Base-by-base conservation (phyloP, 2,113 vertebrate species). In the Calyptomena viridis region DNA sequence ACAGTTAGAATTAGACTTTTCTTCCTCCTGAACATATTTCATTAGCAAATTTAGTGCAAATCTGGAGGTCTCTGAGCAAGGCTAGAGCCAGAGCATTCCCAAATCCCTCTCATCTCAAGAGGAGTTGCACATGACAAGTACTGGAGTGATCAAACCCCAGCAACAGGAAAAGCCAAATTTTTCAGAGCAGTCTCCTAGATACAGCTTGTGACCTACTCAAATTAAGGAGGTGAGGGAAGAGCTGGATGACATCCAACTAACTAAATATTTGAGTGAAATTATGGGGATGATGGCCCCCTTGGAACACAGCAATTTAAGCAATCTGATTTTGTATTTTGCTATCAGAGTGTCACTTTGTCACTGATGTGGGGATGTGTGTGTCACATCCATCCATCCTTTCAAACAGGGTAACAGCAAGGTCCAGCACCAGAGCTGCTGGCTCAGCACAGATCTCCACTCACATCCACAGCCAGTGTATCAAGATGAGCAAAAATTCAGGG, bases 331-430 rank as follows among this genome's bases (percentile, higher is more conserved):
- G 5, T 17, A 30, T 64, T 85, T 74, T 76, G 40, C n/a, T 73
- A 1, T 42, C 5, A 18, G n/a, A 5, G 27, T 73, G 55, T 55
- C 3, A 2, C 12, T 11, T 0, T 28, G 16, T 56, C 77, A 46
- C 52, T 64, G 52, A 42, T 13, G 19, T 31, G 42, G 42, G 14
- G 31, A n/a, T 2, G 20, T 40, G n/a, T 79, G 66, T 28, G n/a
- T n/a, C n/a, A n/a, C 56, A 82, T n/a, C n/a, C 16, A 13, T 10
- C 39, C 16, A 39, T 39, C 24, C 33, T 23, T 78, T 74, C 27
- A 63, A 59, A 62, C 3, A 49, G 25, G 22, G 37, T 40, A 35
- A n/a, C 62, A 90, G 40, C n/a, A 39, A 33, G 14, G 59, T 30
- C 40, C 40, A 14, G 52, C 11, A 55, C 5, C 49, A 87, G 58